Evolutionary conservation across 2,888 invertebrate genomes (phyloP), one percentile per base, ranked within the genome.

Genomic region (Limnephilus auricula): DNA sequence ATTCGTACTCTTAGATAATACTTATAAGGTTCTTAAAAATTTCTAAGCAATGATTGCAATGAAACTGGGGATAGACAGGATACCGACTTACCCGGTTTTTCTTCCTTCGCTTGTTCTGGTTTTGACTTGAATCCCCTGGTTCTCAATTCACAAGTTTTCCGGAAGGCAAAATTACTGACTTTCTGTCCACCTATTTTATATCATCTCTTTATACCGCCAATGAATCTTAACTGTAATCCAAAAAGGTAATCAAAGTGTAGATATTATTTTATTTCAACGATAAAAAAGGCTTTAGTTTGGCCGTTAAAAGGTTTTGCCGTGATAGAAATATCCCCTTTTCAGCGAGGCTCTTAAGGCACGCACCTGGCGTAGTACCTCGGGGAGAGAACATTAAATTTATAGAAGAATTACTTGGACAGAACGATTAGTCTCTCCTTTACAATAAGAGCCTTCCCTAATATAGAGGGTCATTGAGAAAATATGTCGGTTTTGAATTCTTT

Each of bases 331-430:
- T 25, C 31, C 34, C 82, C 34, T 18, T 34, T 32, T 37, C 34
- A 18, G 15, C 82, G 25, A 82, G 25, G 82, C 32, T 37, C 82
- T 32, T 82, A 82, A 82, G 25, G 4, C 82, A 82, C 82, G 37
- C 82, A 82, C 82, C 82, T 82, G 82, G 82, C 34, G n/a, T 2
- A 82, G 32, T 65, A 65, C 25, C 65, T n/a, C 25, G 10, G 37
- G 34, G 25, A 25, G 82, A 32, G 82, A 82, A 34, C 34, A 25
- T 82, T 82, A 82, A 37, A 82, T 37, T 82, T 82, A 82, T 82
- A 18, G 82, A 82, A 37, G 82, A 82, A 82, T 82, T 82, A 82
- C 82, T 82, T 82, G 82, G 82, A 82, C 82, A 82, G 34, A 82
- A 82, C 82, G 82, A 82, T 82, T 82, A 82, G 34, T 82, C 82